Evolutionary conservation across 2,113 vertebrate species (phyloP).

Genomic region (Engraulis encrasicolus): DNA sequence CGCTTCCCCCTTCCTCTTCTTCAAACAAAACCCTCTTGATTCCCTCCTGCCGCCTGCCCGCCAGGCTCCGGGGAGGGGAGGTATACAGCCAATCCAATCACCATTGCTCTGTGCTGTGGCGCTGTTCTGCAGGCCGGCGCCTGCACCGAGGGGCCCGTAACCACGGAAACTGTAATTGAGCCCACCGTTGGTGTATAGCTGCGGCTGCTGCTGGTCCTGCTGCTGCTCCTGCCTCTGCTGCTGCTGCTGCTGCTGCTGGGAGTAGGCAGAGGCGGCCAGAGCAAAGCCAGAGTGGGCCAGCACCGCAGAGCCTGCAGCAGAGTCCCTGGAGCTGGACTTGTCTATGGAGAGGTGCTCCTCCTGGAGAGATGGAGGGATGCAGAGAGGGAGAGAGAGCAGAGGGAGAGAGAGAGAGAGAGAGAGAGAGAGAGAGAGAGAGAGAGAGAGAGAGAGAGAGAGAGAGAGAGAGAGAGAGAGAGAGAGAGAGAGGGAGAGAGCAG

Average conservation of each 20-base stretch:
- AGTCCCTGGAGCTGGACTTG: constrained; percentile 83
- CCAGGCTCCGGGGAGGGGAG: neutral
- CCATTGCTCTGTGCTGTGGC: constrained; percentile 90
- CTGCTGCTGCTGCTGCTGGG: too few relatives aligned
- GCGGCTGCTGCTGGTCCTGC: too few relatives aligned
- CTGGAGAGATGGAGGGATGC: constrained; percentile 70
- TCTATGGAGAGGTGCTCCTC: constrained; percentile 86
- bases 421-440: neutral
- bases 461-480: too few relatives aligned
- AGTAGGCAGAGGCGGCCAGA: constrained; percentile 89
- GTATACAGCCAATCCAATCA: constrained; percentile 69
- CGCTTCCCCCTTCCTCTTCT: neutral
- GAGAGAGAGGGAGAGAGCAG: too few relatives aligned
- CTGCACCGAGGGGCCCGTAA: constrained; percentile 83
- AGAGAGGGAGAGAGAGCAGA: constrained; percentile 23
- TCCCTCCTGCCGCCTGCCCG: too few relatives aligned
- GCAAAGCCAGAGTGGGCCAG: constrained; percentile 87
- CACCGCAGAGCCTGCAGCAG: constrained; percentile 82
- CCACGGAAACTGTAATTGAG: constrained; percentile 94
- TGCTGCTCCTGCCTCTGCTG: too few relatives aligned
- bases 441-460: too few relatives aligned
- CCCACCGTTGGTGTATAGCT: constrained; percentile 95
- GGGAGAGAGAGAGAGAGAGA: constrained; percentile 9
- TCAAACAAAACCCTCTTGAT: neutral
- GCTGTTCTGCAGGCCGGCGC: constrained; percentile 84